Percentiles rank a stretch among this genome's conserved stretches.
These are phyloP conservation scores for Lanistes nyassanus DNA, from an alignment of 1,140 invertebrate species.

Conservation along the genomic window DNA sequence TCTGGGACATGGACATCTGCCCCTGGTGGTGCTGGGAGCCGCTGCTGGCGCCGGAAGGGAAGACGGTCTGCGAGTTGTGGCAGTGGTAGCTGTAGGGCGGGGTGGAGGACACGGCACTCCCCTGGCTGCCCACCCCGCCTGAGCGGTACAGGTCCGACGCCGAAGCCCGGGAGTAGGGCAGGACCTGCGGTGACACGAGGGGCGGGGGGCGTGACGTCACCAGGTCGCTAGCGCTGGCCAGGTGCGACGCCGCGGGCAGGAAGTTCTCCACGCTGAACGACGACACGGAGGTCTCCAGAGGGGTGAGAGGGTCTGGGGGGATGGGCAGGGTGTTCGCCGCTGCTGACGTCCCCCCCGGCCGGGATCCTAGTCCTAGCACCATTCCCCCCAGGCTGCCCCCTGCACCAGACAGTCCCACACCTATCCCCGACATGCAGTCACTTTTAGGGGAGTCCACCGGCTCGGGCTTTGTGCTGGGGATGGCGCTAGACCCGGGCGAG, in stretches of 20 bases:
- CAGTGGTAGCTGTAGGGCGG: constrained; percentile 40
- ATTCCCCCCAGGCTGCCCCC: constrained; percentile 17
- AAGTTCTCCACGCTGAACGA: constrained; percentile 62
- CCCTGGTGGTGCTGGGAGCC: constrained; percentile 35
- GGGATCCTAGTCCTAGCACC: neutral
- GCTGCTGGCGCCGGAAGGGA: constrained; percentile 32
- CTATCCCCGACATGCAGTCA: constrained; percentile 33
- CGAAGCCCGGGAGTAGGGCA: constrained; percentile 47
- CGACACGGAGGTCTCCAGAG: constrained; percentile 42
- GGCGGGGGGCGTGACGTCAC: constrained; percentile 42
- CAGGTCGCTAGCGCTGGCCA: constrained; percentile 41
- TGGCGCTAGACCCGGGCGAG: neutral
- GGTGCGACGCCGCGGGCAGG: constrained; percentile 48
- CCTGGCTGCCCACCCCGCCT: constrained; percentile 23
- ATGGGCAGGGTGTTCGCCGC: constrained; percentile 44
- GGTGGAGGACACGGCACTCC: constrained; percentile 31
- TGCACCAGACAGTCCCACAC: constrained; percentile 4
- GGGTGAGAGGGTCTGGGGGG: constrained; percentile 35
- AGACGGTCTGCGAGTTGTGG: constrained; percentile 26
- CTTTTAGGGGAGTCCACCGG: constrained; percentile 47
- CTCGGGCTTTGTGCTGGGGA: constrained; percentile 44
- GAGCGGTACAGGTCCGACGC: constrained; percentile 53
- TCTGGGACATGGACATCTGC: constrained; percentile 33
- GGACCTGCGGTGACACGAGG: constrained; percentile 50
- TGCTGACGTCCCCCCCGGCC: neutral